Conservation (phyloP, 2,113 vertebrate genomes). For the Otocyon megalotis region DNA sequence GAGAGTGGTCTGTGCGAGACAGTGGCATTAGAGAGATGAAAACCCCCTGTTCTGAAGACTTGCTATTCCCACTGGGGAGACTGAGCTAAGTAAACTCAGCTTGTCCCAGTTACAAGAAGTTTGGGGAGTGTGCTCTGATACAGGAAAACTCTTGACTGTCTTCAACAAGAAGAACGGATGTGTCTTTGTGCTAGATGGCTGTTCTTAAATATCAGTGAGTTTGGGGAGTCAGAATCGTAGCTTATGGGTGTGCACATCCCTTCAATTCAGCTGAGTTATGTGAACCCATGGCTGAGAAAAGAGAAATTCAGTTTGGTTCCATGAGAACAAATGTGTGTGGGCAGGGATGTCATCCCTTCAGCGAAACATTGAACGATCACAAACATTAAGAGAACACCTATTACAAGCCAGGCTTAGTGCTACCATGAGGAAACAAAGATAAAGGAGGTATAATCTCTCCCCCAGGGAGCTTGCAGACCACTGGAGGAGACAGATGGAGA, state of each 20-base stretch:
- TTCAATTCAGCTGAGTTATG: constrained; percentile 33
- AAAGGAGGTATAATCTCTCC: neutral
- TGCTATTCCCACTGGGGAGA: neutral
- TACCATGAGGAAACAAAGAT: constrained; percentile 62
- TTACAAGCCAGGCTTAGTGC: constrained; percentile 47
- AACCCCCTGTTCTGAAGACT: neutral
- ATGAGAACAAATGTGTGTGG: constrained; percentile 67
- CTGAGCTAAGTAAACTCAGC: neutral
- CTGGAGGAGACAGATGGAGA: constrained; percentile 42
- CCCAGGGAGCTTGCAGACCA: neutral
- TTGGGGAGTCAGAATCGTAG: neutral
- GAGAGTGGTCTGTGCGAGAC: neutral
- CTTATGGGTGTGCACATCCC: neutral
- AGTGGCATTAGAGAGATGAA: neutral
- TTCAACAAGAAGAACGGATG: neutral
- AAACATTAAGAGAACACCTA: neutral
- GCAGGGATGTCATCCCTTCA: constrained; percentile 54
- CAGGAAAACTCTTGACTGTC: neutral
- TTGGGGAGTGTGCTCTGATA: neutral
- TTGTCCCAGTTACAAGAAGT: neutral
- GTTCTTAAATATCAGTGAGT: neutral
- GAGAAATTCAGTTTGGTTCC: constrained; percentile 63
- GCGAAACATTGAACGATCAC: constrained; percentile 26
- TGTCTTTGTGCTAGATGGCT: neutral
- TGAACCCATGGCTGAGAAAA: constrained; percentile 14